Conservation (phyloP, 2,888 invertebrate genomes). For the Platypus cylindrus region DNA sequence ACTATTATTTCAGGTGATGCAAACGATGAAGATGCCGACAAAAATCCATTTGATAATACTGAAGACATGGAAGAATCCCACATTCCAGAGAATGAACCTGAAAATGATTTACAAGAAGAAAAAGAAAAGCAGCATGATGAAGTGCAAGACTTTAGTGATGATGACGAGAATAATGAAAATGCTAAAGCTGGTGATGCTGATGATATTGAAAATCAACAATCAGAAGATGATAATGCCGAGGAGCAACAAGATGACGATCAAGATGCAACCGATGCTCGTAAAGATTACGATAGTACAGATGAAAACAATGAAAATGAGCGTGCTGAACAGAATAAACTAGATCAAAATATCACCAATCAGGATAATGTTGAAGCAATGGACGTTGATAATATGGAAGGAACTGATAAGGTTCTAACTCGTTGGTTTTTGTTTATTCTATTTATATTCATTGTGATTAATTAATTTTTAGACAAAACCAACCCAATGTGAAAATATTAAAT, state of each 20-base stretch:
- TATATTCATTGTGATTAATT: constrained; percentile 4
- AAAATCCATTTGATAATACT: constrained; percentile 80
- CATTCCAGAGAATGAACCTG: constrained; percentile 31
- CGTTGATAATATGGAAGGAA: constrained; percentile 33
- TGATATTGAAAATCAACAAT: constrained; percentile 25
- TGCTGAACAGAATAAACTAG: constrained; percentile 26
- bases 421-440: constrained; percentile 2
- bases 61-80: constrained; percentile 33
- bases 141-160: constrained; percentile 28
- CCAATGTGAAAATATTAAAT: constrained; percentile 26
- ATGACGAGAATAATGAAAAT: constrained; percentile 33
- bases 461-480: constrained; percentile 37
- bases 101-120: constrained; percentile 31
- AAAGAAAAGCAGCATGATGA: constrained; percentile 26
- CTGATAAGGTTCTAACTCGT: constrained; percentile 33
- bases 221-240: constrained; percentile 20
- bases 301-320: constrained; percentile 33
- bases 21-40: constrained; percentile 50
- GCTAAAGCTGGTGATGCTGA: constrained; percentile 28
- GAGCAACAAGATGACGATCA: constrained; percentile 23
- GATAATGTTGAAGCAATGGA: constrained; percentile 36
- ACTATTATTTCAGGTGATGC: constrained; percentile 26
- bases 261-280: constrained; percentile 4
- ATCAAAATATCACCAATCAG: constrained; percentile 31
- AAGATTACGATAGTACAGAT: constrained; percentile 22